These are phyloP conservation scores for Erythrocercus mccallii DNA, from an alignment of 2,113 vertebrate species.

Conservation along the genomic window DNA sequence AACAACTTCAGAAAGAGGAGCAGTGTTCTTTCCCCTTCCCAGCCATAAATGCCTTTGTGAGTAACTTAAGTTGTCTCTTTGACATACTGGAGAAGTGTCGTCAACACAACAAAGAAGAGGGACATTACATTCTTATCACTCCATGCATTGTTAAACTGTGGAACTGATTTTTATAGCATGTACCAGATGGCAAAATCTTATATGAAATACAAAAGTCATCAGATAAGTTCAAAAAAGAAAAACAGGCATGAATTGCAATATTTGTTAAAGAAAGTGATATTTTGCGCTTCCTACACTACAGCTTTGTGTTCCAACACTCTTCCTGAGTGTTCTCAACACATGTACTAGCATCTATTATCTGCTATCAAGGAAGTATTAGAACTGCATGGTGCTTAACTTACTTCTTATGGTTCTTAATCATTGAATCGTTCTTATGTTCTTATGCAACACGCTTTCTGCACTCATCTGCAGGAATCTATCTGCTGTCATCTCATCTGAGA, in stretches of 20 bases:
- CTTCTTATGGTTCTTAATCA: neutral
- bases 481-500: neutral
- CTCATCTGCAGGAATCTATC: neutral
- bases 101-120: neutral
- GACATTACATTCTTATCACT: neutral
- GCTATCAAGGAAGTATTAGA: neutral
- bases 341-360: neutral
- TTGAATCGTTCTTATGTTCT: neutral
- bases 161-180: neutral
- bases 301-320: neutral
- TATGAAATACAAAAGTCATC: neutral
- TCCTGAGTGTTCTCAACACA: neutral
- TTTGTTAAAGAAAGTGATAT: neutral
- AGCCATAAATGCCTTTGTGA: neutral
- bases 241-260: neutral
- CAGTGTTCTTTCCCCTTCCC: neutral
- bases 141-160: neutral
- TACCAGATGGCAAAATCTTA: neutral
- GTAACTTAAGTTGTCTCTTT: neutral
- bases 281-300: neutral
- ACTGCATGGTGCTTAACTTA: neutral
- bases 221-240: neutral
- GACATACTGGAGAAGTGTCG: neutral
- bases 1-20: neutral
- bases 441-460: neutral